Conservation (phyloP, 1,140 invertebrate genomes). For the Lamellibrachia luymesi region DNA sequence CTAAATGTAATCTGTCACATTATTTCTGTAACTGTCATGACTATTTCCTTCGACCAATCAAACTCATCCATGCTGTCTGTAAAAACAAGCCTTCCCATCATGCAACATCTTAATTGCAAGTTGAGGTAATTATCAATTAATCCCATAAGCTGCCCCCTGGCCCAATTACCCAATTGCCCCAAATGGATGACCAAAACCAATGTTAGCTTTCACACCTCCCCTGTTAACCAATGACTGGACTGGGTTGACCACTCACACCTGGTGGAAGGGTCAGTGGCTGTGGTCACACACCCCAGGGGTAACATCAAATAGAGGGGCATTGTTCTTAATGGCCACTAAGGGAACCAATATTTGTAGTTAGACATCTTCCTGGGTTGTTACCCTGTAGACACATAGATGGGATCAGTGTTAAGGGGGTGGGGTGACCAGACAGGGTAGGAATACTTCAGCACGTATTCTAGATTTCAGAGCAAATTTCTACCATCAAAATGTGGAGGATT, state of each 20-base stretch:
- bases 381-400: background rate
- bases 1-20: background rate
- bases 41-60: background rate
- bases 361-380: background rate
- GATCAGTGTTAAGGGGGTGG: background rate
- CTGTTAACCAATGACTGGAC: background rate
- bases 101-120: background rate
- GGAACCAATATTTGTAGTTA: background rate
- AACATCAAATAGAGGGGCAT: background rate
- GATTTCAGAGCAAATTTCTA: too few relatives aligned
- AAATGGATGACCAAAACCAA: conserved; percentile 1
- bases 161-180: background rate
- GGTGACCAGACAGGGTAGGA: too few relatives aligned
- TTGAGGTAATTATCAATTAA: conserved; percentile 1
- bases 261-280: background rate
- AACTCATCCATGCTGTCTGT: background rate
- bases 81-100: background rate
- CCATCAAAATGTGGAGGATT: too few relatives aligned
- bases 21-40: background rate
- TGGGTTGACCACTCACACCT: background rate
- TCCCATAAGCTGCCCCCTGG: background rate
- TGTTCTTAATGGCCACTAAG: background rate
- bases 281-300: background rate
- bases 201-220: background rate
- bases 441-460: too few relatives aligned